Base-by-base conservation (phyloP, 1,140 invertebrate species). In the Lepidurus packardi region DNA sequence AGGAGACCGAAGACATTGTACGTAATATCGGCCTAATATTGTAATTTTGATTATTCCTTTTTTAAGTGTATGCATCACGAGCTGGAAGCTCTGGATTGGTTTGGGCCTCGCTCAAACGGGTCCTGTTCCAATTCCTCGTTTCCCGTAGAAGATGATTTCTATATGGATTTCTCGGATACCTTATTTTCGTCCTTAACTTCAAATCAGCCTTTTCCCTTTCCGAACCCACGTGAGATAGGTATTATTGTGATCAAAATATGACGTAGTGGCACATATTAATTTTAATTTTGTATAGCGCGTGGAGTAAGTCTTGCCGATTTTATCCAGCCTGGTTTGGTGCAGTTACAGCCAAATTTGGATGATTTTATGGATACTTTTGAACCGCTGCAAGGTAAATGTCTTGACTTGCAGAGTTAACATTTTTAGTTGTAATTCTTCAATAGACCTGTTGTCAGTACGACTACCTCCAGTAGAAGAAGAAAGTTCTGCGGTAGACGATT, bases 201-300 rank as follows among this genome's bases (percentile, higher is more conserved):
- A 74, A 94, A 94, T 86, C 94, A 95, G 85, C 94, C 95, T 24
- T 96, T 97, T 87, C 92, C 93, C 79, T 98, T 98, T 88, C 97
- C 97, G 8, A 96, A 98, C 88, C 92, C 95, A 43, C 90, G 94
- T 87, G 97, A 99, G 89, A 95, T 98, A 81, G 92, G 96, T 98
- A 88, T 42, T 34, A 73, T 9, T 75, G 10, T 43, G 24, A 81
- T 3, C 6, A 76, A 43, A 74, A 16, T 79, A 11, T 47, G 24
- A 73, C 65, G 0, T 77, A n/a, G 4, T 65, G 10, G 43, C 25
- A 34, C 43, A 24, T 9, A 74, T 41, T 74, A 1, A 21, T 81
- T 78, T 77, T 77, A 43, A 80, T 79, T 74, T 81, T 82, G 84
- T 85, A 79, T 83, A 91, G 90, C 88, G 81, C 87, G 87, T 82